phyloP scores from a whole-genome alignment of 2,888 invertebrate genomes.

The Serripes groenlandicus region DNA sequence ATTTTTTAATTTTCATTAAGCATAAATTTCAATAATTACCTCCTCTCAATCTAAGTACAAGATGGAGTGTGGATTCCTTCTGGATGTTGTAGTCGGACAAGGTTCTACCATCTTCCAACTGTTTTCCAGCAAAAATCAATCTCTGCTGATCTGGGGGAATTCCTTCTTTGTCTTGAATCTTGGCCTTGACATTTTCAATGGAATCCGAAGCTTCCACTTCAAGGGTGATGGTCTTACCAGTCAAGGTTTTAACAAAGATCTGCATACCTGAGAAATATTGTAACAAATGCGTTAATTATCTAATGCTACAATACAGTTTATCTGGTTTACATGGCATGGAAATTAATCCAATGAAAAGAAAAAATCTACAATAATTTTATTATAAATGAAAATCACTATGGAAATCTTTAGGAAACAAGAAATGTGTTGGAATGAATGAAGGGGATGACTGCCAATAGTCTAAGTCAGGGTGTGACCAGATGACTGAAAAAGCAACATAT shows the following conservation, averaged over 20 bases:
- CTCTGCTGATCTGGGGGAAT: slow-evolving; percentile 93
- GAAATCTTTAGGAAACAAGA: no score
- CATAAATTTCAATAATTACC: slow-evolving; percentile 84
- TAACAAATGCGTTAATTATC: no score
- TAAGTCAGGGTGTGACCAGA: no score
- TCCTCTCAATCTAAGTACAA: slow-evolving; percentile 96
- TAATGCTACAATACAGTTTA: no score
- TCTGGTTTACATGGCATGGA: no score
- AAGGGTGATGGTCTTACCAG: slow-evolving; percentile 86
- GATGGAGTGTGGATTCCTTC: slow-evolving; percentile 97
- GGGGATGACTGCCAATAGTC: no score
- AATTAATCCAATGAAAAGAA: no score
- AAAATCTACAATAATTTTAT: no score
- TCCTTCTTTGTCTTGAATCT: slow-evolving; percentile 88
- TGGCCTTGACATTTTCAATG: slow-evolving; percentile 96
- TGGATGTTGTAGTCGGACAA: slow-evolving; percentile 98
- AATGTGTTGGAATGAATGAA: no score
- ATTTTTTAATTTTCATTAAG: no score
- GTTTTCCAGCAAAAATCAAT: slow-evolving; percentile 97
- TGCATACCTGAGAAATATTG: slow-evolving; percentile 90
- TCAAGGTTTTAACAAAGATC: slow-evolving; percentile 90
- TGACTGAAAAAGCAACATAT: no score
- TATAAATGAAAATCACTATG: no score
- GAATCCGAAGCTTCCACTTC: slow-evolving; percentile 94
- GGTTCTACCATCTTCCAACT: slow-evolving; percentile 97